Conservation (phyloP, 2,888 invertebrate species). For the Drosophila mayaguana region DNA sequence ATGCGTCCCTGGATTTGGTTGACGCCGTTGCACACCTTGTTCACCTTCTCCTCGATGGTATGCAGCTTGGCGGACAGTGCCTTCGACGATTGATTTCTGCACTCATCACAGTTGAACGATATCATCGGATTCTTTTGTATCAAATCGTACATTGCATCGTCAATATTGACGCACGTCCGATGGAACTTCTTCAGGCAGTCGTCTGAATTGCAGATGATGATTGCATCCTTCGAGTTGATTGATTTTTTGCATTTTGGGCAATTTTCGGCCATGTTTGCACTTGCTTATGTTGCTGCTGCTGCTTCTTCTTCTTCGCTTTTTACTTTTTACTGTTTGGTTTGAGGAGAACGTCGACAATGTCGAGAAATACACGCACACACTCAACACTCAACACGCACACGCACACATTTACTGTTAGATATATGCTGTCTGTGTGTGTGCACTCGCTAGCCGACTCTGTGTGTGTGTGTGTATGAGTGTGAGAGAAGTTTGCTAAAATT, state of each 20-base stretch:
- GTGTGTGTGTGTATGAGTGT: conserved; percentile 50
- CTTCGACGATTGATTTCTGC: conserved; percentile 82
- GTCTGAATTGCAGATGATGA: conserved; percentile 80
- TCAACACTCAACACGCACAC: conserved; percentile 20
- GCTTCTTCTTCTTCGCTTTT: not conserved
- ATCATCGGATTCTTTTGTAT: conserved; percentile 83
- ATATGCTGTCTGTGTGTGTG: conserved; percentile 37
- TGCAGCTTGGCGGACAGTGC: conserved; percentile 77
- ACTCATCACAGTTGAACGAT: conserved; percentile 82
- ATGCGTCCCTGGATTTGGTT: conserved; percentile 83
- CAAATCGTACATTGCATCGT: conserved; percentile 79
- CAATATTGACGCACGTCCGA: conserved; percentile 81
- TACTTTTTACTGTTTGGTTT: not conserved
- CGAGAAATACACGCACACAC: conserved; percentile 41
- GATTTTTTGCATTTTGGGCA: conserved; percentile 83
- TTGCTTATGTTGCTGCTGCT: not conserved
- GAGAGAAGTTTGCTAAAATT: conserved; percentile 74
- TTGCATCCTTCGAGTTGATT: conserved; percentile 78
- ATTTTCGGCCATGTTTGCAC: conserved; percentile 81
- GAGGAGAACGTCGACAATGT: conserved; percentile 44
- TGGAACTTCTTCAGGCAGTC: conserved; percentile 82
- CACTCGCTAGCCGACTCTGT: conserved; percentile 24
- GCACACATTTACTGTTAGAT: conserved; percentile 18
- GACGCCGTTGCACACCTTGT: conserved; percentile 82
- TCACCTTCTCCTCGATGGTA: conserved; percentile 82